Conservation (phyloP, 2,888 invertebrate species). For the Conops quadrifasciatus region DNA sequence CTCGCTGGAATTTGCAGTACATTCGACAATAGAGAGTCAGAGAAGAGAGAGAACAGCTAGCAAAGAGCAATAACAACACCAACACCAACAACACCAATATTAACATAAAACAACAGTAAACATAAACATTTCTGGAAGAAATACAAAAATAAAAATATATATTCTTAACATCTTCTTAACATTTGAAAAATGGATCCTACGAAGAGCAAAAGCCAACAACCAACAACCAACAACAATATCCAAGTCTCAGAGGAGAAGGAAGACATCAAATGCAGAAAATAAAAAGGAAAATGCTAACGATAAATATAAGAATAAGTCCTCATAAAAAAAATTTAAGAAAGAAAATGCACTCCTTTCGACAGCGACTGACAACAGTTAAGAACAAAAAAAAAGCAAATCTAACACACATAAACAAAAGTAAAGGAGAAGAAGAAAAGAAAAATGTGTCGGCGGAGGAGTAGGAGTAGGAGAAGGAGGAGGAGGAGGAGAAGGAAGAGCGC, state of each 20-base stretch:
- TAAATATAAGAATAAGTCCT: too few relatives aligned
- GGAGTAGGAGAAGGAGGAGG: too few relatives aligned
- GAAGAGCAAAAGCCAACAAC: neutral
- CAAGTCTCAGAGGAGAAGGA: constrained; percentile 4
- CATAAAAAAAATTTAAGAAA: too few relatives aligned
- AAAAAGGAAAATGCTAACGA: too few relatives aligned
- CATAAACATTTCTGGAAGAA: too few relatives aligned
- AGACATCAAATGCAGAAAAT: neutral
- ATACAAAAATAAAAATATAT: neutral
- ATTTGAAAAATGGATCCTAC: neutral
- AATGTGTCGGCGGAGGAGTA: too few relatives aligned
- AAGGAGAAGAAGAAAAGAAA: neutral
- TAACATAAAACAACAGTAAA: neutral
- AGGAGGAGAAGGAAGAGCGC: too few relatives aligned
- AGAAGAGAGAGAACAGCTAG: constrained; percentile 30
- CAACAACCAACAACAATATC: neutral
- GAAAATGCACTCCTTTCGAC: neutral
- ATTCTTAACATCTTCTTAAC: neutral
- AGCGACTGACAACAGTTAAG: neutral
- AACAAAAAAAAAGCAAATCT: neutral
- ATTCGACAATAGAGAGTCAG: too few relatives aligned
- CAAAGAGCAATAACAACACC: constrained; percentile 40
- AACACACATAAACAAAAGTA: neutral
- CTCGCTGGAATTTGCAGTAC: neutral
- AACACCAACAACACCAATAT: constrained; percentile 42